phyloP scores from a whole-genome alignment of 2,888 invertebrate species.

The Melinopterus prodromus region DNA sequence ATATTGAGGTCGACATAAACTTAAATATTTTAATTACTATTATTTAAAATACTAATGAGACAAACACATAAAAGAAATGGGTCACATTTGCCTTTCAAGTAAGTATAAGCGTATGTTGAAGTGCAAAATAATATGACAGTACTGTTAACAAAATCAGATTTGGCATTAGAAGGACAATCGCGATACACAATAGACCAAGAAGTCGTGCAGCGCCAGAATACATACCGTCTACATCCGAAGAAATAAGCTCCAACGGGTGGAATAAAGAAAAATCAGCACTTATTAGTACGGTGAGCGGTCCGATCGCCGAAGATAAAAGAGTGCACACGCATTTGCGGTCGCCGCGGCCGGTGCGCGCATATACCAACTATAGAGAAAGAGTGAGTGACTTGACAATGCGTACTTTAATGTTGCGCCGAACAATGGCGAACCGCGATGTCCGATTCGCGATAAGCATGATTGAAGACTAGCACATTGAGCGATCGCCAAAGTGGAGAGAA shows the following conservation, averaged over 20 bases:
- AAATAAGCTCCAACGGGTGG: background rate
- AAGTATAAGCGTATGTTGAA: background rate
- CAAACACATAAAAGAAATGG: too few species aligned
- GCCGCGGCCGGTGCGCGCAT: constrained; percentile 33
- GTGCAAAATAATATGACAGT: background rate
- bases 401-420: constrained; percentile 51
- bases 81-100: too few species aligned
- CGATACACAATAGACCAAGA: background rate
- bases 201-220: background rate
- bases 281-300: background rate
- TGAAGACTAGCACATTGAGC: constrained; percentile 53
- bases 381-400: constrained; percentile 59
- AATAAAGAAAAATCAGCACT: background rate
- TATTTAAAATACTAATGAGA: too few species aligned
- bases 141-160: background rate
- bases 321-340: background rate
- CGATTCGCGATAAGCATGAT: constrained; percentile 53
- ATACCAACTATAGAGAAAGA: constrained; percentile 28
- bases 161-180: background rate
- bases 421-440: constrained; percentile 37
- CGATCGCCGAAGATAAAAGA: background rate
- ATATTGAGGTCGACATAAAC: too few species aligned
- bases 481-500: constrained; percentile 33
- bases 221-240: background rate
- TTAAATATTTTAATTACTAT: too few species aligned